Conservation (phyloP, 2,888 invertebrate genomes). For the Dasypolia templi region DNA sequence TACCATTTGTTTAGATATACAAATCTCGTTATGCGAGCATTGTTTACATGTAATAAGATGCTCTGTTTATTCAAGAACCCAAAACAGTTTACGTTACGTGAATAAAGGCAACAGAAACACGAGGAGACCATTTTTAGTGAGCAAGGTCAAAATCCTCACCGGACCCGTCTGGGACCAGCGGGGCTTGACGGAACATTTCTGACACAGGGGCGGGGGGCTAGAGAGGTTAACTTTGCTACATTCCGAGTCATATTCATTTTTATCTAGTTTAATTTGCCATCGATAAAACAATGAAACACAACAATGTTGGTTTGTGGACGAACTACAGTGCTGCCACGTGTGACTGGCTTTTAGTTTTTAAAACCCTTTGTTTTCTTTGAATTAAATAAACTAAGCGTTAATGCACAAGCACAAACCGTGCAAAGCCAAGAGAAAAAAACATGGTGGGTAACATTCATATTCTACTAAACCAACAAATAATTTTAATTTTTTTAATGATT, state of each 20-base stretch:
- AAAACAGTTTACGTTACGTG: too few relatives aligned
- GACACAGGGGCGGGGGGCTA: too few relatives aligned
- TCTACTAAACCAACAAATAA: neutral
- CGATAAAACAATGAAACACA: neutral
- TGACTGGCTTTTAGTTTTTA: neutral
- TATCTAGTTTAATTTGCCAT: neutral
- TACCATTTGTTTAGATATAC: too few relatives aligned
- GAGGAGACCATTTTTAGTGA: too few relatives aligned
- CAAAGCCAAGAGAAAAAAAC: neutral
- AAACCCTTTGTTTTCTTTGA: neutral
- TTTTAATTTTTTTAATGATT: neutral
- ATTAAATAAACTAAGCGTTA: neutral
- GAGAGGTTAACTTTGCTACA: neutral
- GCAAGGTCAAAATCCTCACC: too few relatives aligned
- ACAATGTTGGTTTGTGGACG: neutral
- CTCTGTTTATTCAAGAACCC: too few relatives aligned
- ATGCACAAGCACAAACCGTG: neutral
- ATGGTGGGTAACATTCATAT: too few relatives aligned
- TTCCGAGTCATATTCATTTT: neutral
- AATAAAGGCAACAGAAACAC: too few relatives aligned
- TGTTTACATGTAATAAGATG: too few relatives aligned
- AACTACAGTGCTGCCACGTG: neutral
- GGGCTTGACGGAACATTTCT: too few relatives aligned
- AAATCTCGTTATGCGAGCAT: too few relatives aligned
- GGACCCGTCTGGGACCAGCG: too few relatives aligned